Conservation (phyloP, 2,113 vertebrate species). For the Neolamprologus fasciatus region DNA sequence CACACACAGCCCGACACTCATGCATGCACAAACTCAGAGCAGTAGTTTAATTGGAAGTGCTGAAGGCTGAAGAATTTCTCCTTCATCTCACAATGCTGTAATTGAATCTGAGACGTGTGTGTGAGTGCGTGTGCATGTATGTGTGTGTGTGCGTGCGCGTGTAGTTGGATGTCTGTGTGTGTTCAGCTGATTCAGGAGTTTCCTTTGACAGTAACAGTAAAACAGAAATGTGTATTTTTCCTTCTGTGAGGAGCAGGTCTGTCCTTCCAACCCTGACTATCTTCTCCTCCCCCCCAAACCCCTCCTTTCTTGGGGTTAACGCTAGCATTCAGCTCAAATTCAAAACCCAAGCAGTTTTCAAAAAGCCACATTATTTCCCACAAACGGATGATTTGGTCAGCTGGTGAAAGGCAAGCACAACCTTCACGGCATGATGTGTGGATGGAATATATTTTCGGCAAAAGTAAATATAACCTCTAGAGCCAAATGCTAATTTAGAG, state of each 20-base stretch:
- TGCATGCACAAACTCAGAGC: slow-evolving; percentile 25
- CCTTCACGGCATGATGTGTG: not conserved
- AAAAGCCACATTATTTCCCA: not conserved
- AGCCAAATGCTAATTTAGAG: not conserved
- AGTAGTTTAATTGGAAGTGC: slow-evolving; percentile 69
- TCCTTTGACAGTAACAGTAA: slow-evolving; percentile 60
- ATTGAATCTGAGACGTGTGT: slow-evolving; percentile 64
- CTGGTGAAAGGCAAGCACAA: not conserved
- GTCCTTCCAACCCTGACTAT: slow-evolving; percentile 40
- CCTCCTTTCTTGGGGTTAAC: slow-evolving; percentile 36
- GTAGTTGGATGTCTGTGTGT: not conserved
- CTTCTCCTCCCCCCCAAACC: slow-evolving; percentile 1
- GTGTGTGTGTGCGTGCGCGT: slow-evolving; percentile 2
- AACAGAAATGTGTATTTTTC: slow-evolving; percentile 62
- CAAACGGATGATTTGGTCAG: slow-evolving; percentile 15
- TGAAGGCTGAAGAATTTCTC: slow-evolving; percentile 70
- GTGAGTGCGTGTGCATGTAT: not conserved
- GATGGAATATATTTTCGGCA: not conserved
- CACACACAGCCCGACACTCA: not conserved
- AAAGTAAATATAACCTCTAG: not conserved
- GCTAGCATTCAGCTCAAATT: slow-evolving; percentile 44
- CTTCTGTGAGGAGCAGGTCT: slow-evolving; percentile 21
- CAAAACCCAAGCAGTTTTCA: slow-evolving; percentile 41
- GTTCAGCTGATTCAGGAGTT: slow-evolving; percentile 63
- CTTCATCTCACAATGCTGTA: slow-evolving; percentile 71